phyloP scores from a whole-genome alignment of 2,888 invertebrate genomes.

The Dorcus parallelipipedus region DNA sequence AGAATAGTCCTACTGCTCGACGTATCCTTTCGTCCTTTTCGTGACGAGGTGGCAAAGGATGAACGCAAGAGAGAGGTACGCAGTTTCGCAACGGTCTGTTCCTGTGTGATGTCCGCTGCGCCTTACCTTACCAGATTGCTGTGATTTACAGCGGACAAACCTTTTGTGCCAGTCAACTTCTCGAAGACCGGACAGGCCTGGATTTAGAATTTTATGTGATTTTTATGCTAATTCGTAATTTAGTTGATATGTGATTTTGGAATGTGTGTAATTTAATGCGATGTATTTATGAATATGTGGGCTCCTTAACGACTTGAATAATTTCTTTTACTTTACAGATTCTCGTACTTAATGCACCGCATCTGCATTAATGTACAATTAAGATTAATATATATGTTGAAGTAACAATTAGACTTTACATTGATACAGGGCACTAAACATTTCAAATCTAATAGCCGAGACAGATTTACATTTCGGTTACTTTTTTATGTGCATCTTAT shows the following conservation, averaged over 20 bases:
- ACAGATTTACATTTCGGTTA: too few species aligned
- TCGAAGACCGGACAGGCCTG: conserved; percentile 39
- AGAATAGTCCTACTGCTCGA: conserved; percentile 7
- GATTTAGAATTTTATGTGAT: conserved; percentile 48
- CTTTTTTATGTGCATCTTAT: too few species aligned
- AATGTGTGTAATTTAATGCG: conserved; percentile 31
- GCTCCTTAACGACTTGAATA: conserved; percentile 6
- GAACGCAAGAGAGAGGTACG: not conserved
- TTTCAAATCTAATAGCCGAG: too few species aligned
- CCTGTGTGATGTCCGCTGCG: conserved; percentile 26
- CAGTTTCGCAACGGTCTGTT: conserved; percentile 7
- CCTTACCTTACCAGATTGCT: conserved; percentile 28
- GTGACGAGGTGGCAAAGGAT: not conserved
- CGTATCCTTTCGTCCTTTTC: not conserved
- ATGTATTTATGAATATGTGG: conserved; percentile 28
- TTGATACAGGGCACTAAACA: too few species aligned
- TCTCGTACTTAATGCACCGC: too few species aligned
- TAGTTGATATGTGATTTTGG: conserved; percentile 35
- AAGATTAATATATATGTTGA: too few species aligned
- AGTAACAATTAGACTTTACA: too few species aligned
- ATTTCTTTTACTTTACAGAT: not conserved
- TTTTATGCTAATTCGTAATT: conserved; percentile 50
- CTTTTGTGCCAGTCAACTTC: conserved; percentile 49
- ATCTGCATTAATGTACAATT: too few species aligned
- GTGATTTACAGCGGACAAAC: conserved; percentile 48